Evolutionary conservation across 2,888 invertebrate genomes (phyloP).

Genomic region (Habroteleia sp.): DNA sequence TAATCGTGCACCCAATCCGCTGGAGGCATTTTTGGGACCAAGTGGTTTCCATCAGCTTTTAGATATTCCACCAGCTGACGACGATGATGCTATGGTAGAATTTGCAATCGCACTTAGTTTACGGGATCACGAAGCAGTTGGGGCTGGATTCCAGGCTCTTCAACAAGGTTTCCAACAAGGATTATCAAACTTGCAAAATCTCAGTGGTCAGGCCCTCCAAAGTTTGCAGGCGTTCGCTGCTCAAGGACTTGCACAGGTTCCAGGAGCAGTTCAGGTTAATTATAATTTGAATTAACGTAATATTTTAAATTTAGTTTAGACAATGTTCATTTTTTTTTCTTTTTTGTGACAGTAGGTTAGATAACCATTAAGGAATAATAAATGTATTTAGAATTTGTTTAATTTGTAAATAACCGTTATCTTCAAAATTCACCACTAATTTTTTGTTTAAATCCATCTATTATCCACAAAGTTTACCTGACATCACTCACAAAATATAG

Average conservation of each 20-base stretch:
- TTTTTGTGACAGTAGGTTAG: too few relatives aligned
- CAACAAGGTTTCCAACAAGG: slow-evolving; percentile 81
- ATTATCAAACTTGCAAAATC: slow-evolving; percentile 77
- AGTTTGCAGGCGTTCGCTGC: slow-evolving; percentile 81
- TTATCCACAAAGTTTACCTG: too few relatives aligned
- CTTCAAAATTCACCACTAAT: too few relatives aligned
- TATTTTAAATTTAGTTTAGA: too few relatives aligned
- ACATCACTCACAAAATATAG: too few relatives aligned
- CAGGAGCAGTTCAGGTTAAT: slow-evolving; percentile 67
- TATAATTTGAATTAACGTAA: too few relatives aligned
- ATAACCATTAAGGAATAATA: too few relatives aligned
- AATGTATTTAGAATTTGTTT: too few relatives aligned
- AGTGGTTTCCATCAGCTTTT: slow-evolving; percentile 89
- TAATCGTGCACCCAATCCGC: slow-evolving; percentile 71
- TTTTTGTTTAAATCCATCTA: too few relatives aligned
- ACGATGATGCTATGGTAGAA: slow-evolving; percentile 98
- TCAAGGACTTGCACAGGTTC: slow-evolving; percentile 75
- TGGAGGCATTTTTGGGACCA: slow-evolving; percentile 82
- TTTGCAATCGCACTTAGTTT: slow-evolving; percentile 96
- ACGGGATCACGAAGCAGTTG: slow-evolving; percentile 88
- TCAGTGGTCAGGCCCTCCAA: slow-evolving; percentile 81
- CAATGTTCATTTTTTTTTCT: too few relatives aligned
- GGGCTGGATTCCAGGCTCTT: slow-evolving; percentile 82
- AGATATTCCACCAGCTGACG: slow-evolving; percentile 96
- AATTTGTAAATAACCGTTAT: too few relatives aligned